Conservation (phyloP, 1,140 invertebrate species). For the Drosophila kanapiae region DNA sequence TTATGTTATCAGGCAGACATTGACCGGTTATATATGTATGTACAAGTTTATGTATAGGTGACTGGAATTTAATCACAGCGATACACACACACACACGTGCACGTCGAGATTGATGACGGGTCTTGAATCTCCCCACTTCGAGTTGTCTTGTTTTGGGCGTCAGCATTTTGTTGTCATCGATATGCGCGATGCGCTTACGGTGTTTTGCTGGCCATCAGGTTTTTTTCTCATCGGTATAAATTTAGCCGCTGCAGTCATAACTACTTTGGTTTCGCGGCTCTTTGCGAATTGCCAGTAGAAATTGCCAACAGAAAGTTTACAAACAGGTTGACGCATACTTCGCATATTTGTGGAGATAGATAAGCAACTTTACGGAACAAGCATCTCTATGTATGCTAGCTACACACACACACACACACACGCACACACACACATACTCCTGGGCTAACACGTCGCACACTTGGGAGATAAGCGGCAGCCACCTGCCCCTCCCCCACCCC, state of each 20-base stretch:
- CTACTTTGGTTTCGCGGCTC: slow-evolving; percentile 25
- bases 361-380: slow-evolving; percentile 57
- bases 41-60: background rate
- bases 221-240: slow-evolving; percentile 46
- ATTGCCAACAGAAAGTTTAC: slow-evolving; percentile 79
- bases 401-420: slow-evolving; percentile 23
- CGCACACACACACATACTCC: slow-evolving; percentile 24
- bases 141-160: slow-evolving; percentile 43
- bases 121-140: slow-evolving; percentile 7
- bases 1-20: slow-evolving; percentile 55
- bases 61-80: slow-evolving; percentile 24
- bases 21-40: slow-evolving; percentile 15
- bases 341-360: slow-evolving; percentile 80
- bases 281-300: slow-evolving; percentile 55
- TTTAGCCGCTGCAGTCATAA: slow-evolving; percentile 34
- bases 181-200: slow-evolving; percentile 33
- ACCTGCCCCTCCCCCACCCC: slow-evolving; percentile 6
- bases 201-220: slow-evolving; percentile 23
- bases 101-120: slow-evolving; percentile 15
- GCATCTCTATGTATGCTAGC: slow-evolving; percentile 20
- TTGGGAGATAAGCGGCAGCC: slow-evolving; percentile 36
- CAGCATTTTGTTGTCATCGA: slow-evolving; percentile 33
- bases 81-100: slow-evolving; percentile 6
- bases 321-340: slow-evolving; percentile 83
- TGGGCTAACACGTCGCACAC: slow-evolving; percentile 32